phyloP scores from a whole-genome alignment of 1,140 invertebrate species.

The Camponotus vicinus region DNA sequence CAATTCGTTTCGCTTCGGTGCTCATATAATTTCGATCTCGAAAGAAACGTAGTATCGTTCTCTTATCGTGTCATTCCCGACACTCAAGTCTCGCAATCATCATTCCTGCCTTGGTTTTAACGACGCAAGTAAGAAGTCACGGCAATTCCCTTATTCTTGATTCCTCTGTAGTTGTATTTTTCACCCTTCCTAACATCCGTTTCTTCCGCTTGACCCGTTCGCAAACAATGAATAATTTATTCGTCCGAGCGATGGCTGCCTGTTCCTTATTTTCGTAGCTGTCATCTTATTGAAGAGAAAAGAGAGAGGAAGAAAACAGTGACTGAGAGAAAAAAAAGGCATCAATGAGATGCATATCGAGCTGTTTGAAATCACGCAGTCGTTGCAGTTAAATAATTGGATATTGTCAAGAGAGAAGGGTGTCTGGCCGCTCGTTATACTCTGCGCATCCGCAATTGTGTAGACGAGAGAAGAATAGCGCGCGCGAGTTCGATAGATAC shows the following conservation, averaged over 20 bases:
- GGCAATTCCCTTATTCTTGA: background rate
- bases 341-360: constrained; percentile 25
- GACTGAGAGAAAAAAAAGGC: background rate
- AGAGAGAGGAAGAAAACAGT: background rate
- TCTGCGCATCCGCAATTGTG: background rate
- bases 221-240: constrained; percentile 67
- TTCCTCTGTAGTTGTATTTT: constrained; percentile 24
- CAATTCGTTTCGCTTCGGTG: background rate
- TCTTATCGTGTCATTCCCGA: constrained; percentile 16
- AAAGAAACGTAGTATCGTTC: constrained; percentile 30
- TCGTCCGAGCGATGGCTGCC: constrained; percentile 2
- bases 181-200: background rate
- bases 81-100: constrained; percentile 43
- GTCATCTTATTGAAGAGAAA: constrained; percentile 3
- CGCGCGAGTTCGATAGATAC: constrained; percentile 38
- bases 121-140: constrained; percentile 49
- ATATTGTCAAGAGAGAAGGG: constrained; percentile 30
- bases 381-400: constrained; percentile 54
- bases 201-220: constrained; percentile 38
- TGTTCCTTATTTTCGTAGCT: constrained; percentile 22
- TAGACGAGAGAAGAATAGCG: constrained; percentile 38
- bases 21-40: constrained; percentile 33
- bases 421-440: constrained; percentile 26
- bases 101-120: constrained; percentile 51
- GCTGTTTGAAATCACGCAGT: constrained; percentile 33